Evolutionary conservation across 2,888 invertebrate genomes (phyloP).

Genomic region (Lapara coniferarum): DNA sequence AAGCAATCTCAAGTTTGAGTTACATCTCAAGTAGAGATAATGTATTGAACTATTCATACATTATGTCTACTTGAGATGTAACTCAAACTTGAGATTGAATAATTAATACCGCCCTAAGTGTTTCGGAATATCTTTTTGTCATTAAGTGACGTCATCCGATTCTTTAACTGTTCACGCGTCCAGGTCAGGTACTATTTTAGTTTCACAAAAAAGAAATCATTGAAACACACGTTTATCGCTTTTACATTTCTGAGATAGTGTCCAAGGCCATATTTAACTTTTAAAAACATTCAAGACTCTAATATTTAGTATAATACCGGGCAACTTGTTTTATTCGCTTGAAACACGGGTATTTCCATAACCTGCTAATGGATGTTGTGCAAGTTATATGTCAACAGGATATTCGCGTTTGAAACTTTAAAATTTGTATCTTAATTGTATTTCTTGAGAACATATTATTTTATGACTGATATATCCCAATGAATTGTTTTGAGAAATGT

Average conservation of each 20-base stretch:
- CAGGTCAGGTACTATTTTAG: slow-evolving; percentile 41
- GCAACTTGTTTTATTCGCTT: background rate
- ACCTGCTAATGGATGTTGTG: background rate
- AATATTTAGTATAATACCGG: slow-evolving; percentile 6
- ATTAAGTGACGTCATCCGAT: slow-evolving; percentile 38
- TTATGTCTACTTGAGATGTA: too few species aligned
- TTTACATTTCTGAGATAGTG: slow-evolving; percentile 38
- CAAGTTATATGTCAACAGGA: slow-evolving; percentile 30
- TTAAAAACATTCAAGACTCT: slow-evolving; percentile 32
- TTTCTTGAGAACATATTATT: background rate
- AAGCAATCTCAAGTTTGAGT: too few species aligned
- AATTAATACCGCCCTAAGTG: too few species aligned
- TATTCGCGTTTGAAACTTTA: slow-evolving; percentile 29
- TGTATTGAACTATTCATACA: too few species aligned
- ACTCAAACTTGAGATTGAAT: too few species aligned
- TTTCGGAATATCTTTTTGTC: slow-evolving; percentile 37
- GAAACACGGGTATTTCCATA: slow-evolving; percentile 13
- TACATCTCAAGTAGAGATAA: too few species aligned
- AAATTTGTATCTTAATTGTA: slow-evolving; percentile 31
- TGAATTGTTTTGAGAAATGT: background rate
- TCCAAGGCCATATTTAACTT: slow-evolving; percentile 41
- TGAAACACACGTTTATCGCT: slow-evolving; percentile 43
- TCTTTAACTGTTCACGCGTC: slow-evolving; percentile 38
- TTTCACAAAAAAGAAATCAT: slow-evolving; percentile 42
- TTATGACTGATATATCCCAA: background rate